Evolutionary conservation across 2,797 vertebrate species (phyloP).

Genomic region (Oreonectes daqikongensis): DNA sequence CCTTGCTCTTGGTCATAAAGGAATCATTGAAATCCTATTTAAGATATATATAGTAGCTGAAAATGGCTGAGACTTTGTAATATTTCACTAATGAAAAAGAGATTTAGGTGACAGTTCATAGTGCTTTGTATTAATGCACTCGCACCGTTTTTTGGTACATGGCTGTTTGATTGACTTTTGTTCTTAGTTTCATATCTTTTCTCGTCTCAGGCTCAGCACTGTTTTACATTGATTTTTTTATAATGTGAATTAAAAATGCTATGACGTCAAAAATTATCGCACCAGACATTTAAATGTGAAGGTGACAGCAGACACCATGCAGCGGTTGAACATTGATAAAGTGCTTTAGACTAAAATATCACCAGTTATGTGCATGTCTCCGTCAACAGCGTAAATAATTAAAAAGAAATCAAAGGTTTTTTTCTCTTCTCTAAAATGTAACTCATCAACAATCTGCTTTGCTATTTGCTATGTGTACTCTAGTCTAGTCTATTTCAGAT

Average conservation of each 20-base stretch:
- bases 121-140: neutral
- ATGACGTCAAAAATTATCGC: neutral
- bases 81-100: constrained; percentile 32
- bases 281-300: neutral
- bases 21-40: constrained; percentile 45
- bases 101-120: constrained; percentile 25
- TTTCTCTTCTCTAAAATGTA: no score
- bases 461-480: neutral
- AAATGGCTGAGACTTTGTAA: constrained; percentile 1
- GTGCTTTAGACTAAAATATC: no score
- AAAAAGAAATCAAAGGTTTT: no score
- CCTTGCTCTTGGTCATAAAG: constrained; percentile 44
- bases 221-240: neutral
- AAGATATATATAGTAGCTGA: constrained; percentile 21
- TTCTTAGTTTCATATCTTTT: constrained; percentile 7
- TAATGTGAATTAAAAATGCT: neutral
- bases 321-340: no score
- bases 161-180: constrained; percentile 20
- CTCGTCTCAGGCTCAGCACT: neutral
- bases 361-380: no score
- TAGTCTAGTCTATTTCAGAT: no score
- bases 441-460: neutral
- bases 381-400: no score
- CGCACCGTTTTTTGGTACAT: constrained; percentile 6
- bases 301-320: neutral